A percentile compares a stretch with the other conserved stretches of the same genome.
Evolutionary conservation across 2,797 vertebrate species (phyloP).

Genomic region (Characodon lateralis): DNA sequence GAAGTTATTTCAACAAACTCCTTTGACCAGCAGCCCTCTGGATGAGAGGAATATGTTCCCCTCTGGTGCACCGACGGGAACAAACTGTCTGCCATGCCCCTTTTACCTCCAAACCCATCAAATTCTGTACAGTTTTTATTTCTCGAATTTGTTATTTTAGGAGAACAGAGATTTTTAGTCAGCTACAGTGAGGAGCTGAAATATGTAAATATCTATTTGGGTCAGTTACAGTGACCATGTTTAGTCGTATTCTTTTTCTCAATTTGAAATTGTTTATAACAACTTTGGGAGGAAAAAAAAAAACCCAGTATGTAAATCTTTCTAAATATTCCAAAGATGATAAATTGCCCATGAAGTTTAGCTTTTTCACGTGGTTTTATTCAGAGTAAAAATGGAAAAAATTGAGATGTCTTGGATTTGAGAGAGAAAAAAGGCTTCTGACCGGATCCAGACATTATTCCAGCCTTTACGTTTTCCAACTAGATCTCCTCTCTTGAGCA

Average conservation of each 20-base stretch:
- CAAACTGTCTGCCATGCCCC: slow-evolving; percentile 60
- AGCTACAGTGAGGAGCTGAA: slow-evolving; percentile 81
- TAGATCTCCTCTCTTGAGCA: slow-evolving; percentile 67
- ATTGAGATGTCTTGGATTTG: slow-evolving; percentile 51
- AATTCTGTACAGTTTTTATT: slow-evolving; percentile 82
- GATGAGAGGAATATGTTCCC: slow-evolving; percentile 74
- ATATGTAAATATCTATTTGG: slow-evolving; percentile 90
- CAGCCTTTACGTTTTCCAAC: slow-evolving; percentile 52
- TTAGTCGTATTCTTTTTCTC: slow-evolving; percentile 82
- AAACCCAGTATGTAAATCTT: slow-evolving; percentile 78
- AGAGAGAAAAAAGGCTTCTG: slow-evolving; percentile 50
- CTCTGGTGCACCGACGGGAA: slow-evolving; percentile 61
- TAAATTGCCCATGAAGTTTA: slow-evolving; percentile 76
- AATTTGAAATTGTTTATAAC: slow-evolving; percentile 85
- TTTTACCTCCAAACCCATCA: slow-evolving; percentile 71
- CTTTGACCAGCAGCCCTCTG: slow-evolving; percentile 67
- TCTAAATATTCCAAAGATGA: slow-evolving; percentile 83
- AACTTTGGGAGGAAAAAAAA: slow-evolving; percentile 70
- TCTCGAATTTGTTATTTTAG: slow-evolving; percentile 85
- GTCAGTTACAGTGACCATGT: slow-evolving; percentile 92
- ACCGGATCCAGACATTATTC: slow-evolving; percentile 45
- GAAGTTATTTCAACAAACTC: slow-evolving; percentile 64
- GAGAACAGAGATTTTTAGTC: slow-evolving; percentile 82
- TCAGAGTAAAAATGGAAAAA: slow-evolving; percentile 40
- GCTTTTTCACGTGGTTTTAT: slow-evolving; percentile 71